Base-by-base conservation (phyloP, 1,140 invertebrate species). In the Lysiphlebus fabarum region DNA sequence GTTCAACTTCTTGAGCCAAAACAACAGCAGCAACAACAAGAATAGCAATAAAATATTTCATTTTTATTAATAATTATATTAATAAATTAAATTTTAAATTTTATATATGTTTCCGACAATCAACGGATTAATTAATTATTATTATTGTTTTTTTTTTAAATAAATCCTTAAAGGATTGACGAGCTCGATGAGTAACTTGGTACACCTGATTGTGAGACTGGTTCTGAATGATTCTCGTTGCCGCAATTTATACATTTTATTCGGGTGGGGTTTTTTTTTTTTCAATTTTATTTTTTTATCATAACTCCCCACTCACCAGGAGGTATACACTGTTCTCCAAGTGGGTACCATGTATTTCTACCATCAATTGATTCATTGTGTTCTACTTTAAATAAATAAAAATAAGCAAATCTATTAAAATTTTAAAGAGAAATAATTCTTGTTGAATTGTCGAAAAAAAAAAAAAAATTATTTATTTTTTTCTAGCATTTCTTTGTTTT, bases 11-110 rank as follows among this genome's bases (percentile, higher is more conserved):
- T 82, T 63, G 56, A 54, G 82, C 82, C 62, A 81, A 76, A 47
- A 79, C 81, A 50, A 82, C 73, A 43, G 82, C 85, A 58, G 82
- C 76, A 60, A 83, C 70, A 55, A 82, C 74, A 60, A 86, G 69
- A 64, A 83, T 70, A 55, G 72, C 56, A 37, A 66, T 64, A 54
- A 74, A 44, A 61, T 74, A 64, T 58, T 76, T 77, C 75, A 81
- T 82, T 69, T 68, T 78, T 59, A 7, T 60, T 26, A 26, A 1
- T 26, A 17, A 26, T 26, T 26, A 48, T 56, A 34, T 38, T 26
- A 34, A 26, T 12, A 12, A 40, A 50, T 26, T 26, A 26, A 26
- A 26, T 4, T 26, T 26, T 26, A n/a, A n/a, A n/a, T n/a, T n/a
- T n/a, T n/a, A n/a, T n/a, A 26, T 26, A 53, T 43, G 51, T 45